phyloP scores from a whole-genome alignment of 2,113 vertebrate species.

The Platycercus adscitus region DNA sequence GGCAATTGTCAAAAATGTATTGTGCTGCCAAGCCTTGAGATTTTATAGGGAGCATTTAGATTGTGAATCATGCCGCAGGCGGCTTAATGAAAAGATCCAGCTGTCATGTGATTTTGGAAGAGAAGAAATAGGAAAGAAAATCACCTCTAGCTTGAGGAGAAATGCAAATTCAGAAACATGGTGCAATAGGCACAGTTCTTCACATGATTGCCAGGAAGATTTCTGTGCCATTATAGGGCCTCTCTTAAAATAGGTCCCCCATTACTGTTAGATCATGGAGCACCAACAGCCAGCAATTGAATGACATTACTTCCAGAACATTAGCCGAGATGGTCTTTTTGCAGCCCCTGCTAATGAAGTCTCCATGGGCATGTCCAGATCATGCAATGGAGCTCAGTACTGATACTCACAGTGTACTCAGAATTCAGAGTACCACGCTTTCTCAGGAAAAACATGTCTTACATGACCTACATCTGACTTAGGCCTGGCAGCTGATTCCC shows the following conservation, averaged over 20 bases:
- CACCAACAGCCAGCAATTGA: neutral
- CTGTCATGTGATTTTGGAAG: slow-evolving; percentile 29
- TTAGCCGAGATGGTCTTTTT: neutral
- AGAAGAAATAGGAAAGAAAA: neutral
- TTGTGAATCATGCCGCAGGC: slow-evolving; percentile 10
- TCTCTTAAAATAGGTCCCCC: neutral
- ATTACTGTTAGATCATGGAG: neutral
- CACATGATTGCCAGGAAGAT: neutral
- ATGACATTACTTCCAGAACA: neutral
- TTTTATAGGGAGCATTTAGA: slow-evolving; percentile 40
- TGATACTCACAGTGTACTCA: rapidly evolving
- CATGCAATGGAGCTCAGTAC: neutral
- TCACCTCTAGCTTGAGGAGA: neutral
- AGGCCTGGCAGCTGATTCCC: neutral
- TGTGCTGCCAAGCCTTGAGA: neutral
- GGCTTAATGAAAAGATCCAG: slow-evolving; percentile 31
- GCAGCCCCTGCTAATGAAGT: rapidly evolving
- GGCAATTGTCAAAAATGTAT: slow-evolving; percentile 11
- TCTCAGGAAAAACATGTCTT: neutral
- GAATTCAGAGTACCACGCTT: neutral
- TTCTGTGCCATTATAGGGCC: neutral
- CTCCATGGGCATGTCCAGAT: neutral
- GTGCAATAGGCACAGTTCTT: neutral
- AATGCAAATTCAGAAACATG: neutral
- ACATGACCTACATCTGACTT: neutral